These are phyloP conservation scores for Biston betularia DNA, from an alignment of 2,888 invertebrate species.

Conservation along the genomic window DNA sequence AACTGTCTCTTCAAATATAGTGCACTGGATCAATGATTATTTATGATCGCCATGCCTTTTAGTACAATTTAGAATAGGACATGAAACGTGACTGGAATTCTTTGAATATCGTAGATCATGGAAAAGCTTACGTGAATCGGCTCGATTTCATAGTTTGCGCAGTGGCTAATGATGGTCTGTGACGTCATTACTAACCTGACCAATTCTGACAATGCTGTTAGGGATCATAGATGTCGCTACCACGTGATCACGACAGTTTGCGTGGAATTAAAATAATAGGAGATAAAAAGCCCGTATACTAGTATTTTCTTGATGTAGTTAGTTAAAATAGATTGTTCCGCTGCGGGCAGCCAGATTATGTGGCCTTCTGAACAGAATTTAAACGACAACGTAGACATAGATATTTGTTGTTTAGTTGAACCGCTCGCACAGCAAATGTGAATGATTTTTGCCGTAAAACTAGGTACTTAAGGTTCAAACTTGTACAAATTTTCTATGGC, in stretches of 20 bases:
- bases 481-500: not conserved
- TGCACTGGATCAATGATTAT: not conserved
- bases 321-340: slow-evolving; percentile 16
- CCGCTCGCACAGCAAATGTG: not conserved
- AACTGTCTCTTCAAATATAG: no score
- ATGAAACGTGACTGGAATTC: slow-evolving; percentile 5
- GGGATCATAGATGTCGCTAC: not conserved
- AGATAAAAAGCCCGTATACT: slow-evolving; percentile 9
- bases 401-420: slow-evolving; percentile 2
- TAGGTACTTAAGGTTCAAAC: not conserved
- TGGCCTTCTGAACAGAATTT: slow-evolving; percentile 44
- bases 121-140: not conserved
- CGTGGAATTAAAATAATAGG: not conserved
- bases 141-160: not conserved
- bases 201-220: not conserved
- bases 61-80: slow-evolving; percentile 19
- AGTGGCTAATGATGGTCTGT: not conserved
- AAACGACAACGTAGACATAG: slow-evolving; percentile 27
- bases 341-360: slow-evolving; percentile 27
- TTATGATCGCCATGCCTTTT: slow-evolving; percentile 5
- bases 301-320: slow-evolving; percentile 16
- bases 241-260: not conserved
- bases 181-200: not conserved
- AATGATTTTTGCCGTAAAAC: not conserved
- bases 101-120: not conserved